Conservation (phyloP, 2,113 vertebrate genomes). For the Picathartes gymnocephalus region DNA sequence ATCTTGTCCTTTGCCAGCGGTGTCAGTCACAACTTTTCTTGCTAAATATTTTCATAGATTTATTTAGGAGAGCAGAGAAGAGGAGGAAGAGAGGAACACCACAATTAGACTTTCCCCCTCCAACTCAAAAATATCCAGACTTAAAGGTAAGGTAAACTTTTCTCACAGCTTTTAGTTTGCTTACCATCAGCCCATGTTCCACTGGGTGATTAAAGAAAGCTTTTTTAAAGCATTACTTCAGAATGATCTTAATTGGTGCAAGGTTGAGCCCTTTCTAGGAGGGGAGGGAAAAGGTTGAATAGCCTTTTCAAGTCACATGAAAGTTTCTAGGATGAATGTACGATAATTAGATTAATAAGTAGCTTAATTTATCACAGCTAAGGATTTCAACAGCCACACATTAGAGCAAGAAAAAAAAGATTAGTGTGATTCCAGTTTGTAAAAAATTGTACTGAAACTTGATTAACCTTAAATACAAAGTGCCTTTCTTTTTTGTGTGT, state of each 20-base stretch:
- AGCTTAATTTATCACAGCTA: conserved; percentile 99
- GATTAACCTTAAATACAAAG: conserved; percentile 94
- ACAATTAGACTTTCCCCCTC: conserved; percentile 60
- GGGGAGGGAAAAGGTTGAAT: conserved; percentile 86
- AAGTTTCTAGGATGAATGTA: conserved; percentile 98
- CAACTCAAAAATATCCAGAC: conserved; percentile 65
- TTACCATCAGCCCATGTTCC: conserved; percentile 75
- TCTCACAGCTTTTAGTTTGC: conserved; percentile 75
- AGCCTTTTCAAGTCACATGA: conserved; percentile 98
- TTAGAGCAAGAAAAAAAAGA: conserved; percentile 89
- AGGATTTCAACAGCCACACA: conserved; percentile 97
- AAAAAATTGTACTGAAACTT: conserved; percentile 87
- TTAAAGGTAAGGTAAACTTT: conserved; percentile 78
- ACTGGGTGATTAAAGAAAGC: conserved; percentile 79
- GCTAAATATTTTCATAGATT: conserved; percentile 61
- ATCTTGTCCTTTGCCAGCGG: conserved; percentile 41
- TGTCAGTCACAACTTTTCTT: conserved; percentile 43
- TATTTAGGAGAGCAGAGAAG: conserved; percentile 58
- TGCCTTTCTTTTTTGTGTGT: conserved; percentile 81
- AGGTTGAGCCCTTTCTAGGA: conserved; percentile 84
- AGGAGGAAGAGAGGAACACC: conserved; percentile 52
- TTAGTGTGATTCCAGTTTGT: conserved; percentile 88
- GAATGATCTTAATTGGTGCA: conserved; percentile 93
- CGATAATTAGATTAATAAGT: conserved; percentile 99
- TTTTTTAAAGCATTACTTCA: conserved; percentile 86